Base-by-base conservation (phyloP, 2,888 invertebrate genomes). In the Nephrotoma guestfalica region DNA sequence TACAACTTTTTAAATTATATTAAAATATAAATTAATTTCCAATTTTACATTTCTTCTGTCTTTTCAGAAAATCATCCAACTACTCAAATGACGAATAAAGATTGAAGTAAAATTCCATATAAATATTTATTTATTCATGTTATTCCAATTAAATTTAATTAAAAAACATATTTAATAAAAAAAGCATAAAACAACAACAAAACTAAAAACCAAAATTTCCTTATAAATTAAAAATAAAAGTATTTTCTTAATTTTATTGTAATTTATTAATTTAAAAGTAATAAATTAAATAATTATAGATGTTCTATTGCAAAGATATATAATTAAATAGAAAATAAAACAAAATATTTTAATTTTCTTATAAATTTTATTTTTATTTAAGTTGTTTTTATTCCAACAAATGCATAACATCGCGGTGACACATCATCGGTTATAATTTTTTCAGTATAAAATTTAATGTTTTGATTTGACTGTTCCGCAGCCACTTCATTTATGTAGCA, bases 391-490 rank as follows among this genome's bases (percentile, higher is more conserved):
- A 90, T 90, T 87, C 93, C 94, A 88, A 94, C 89, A 88, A 95
- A 90, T 47, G 93, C 94, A 88, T 93, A 92, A 90, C 95, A 94
- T 89, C 95, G 92, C 0, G 95, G 95, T n/a, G 95, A 95, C 88
- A 94, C 90, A 87, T 90, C 90, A 88, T 94, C 94, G 89, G 95
- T 91, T 87, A 94, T 92, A 87, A 95, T 92, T 90, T 93, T 94
- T 88, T 93, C 93, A 88, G 93, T 92, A 86, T 90, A 51, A 51
- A 51, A 51, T 57, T 41, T 30, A 15, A 51, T 41, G 7, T 86
- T 40, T 4, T n/a, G 15, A 51, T 5, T 6, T 11, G 30, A 90
- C n/a, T 89, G 89, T 86, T 90, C 90, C 83, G 89, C 89, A 11
- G 90, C 89, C 30, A 87, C 86, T 84, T 92, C 91, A 85, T 90